Percentiles rank a stretch among this genome's conserved stretches.
phyloP scores from a whole-genome alignment of 2,888 invertebrate species.

The Coremacera marginata region DNA sequence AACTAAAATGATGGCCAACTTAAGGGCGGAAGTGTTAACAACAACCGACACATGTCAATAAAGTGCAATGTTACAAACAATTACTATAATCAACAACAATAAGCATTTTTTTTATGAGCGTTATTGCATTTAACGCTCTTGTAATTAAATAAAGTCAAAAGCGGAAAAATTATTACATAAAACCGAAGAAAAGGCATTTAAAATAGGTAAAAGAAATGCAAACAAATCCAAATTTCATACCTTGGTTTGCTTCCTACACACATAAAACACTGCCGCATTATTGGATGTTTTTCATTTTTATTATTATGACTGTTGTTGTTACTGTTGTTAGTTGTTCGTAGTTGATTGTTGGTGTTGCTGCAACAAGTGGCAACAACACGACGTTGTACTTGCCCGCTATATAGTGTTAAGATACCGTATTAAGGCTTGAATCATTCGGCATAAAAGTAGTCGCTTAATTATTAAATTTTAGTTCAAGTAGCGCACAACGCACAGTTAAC shows the following conservation, averaged over 20 bases:
- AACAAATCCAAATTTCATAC: neutral
- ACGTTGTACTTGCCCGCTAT: too few species aligned
- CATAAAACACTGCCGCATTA: slow-evolving; percentile 1
- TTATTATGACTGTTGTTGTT: neutral
- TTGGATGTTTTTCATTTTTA: neutral
- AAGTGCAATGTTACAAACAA: neutral
- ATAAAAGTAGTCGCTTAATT: too few species aligned
- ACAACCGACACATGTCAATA: neutral
- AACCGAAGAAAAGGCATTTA: neutral
- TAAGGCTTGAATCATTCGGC: too few species aligned
- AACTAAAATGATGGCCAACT: too few species aligned
- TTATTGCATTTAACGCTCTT: neutral
- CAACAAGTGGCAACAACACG: too few species aligned
- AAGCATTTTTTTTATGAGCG: too few species aligned
- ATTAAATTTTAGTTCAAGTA: too few species aligned
- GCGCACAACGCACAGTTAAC: too few species aligned
- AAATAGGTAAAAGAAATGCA: neutral
- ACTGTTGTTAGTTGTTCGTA: neutral
- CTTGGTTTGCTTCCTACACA: slow-evolving; percentile 7
- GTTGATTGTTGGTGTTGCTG: too few species aligned
- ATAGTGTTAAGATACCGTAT: too few species aligned
- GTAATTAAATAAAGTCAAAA: slow-evolving; percentile 11
- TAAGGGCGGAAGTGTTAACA: slow-evolving; percentile 5
- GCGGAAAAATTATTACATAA: slow-evolving; percentile 23
- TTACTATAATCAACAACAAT: neutral